These are phyloP conservation scores for Camponotus vicinus DNA, from an alignment of 1,140 invertebrate genomes.

Conservation along the genomic window DNA sequence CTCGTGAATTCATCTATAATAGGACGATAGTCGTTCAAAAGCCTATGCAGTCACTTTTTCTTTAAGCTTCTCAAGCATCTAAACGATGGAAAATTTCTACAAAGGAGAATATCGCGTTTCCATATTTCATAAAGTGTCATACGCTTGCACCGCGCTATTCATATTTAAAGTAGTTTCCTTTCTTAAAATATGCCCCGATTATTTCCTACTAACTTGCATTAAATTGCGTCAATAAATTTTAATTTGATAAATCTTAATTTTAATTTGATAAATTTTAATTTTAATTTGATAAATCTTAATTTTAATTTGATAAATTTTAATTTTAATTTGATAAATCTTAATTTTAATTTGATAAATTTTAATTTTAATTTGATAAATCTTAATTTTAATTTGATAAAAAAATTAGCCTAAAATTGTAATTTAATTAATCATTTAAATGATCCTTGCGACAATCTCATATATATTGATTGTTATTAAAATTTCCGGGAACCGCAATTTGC, in stretches of 20 bases:
- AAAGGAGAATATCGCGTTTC: not conserved
- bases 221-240: not conserved
- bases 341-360: too few relatives aligned
- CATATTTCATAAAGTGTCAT: not conserved
- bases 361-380: too few relatives aligned
- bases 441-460: not conserved
- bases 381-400: constrained; percentile 7
- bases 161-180: not conserved
- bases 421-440: not conserved
- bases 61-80: not conserved
- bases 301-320: too few relatives aligned
- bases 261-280: too few relatives aligned
- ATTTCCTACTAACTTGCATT: not conserved
- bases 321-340: too few relatives aligned
- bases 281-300: too few relatives aligned
- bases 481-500: not conserved
- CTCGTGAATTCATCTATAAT: constrained; percentile 43
- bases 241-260: not conserved
- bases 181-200: not conserved
- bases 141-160: not conserved
- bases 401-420: not conserved
- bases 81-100: not conserved
- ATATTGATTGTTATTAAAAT: not conserved
- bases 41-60: not conserved
- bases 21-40: constrained; percentile 29